Evolutionary conservation across 2,113 vertebrate species (phyloP).

Genomic region (Panthera tigris): DNA sequence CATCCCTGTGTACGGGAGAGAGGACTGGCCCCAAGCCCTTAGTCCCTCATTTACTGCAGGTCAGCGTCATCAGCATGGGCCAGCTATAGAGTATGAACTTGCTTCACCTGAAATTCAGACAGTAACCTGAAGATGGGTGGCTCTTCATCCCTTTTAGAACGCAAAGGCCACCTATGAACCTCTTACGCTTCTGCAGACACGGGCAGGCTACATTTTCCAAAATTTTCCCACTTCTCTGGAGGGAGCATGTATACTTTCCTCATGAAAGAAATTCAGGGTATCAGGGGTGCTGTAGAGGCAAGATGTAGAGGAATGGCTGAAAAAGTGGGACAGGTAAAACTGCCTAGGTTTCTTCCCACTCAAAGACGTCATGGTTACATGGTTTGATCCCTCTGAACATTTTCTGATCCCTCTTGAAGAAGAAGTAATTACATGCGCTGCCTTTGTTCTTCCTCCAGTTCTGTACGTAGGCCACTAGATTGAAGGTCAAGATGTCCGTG

Average conservation of each 20-base stretch:
- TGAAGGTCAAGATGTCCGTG: not conserved
- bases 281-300: not conserved
- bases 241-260: not conserved
- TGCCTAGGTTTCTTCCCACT: constrained; percentile 10
- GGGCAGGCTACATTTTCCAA: not conserved
- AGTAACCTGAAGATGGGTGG: not conserved
- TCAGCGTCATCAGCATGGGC: not conserved
- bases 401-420: not conserved
- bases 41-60: not conserved
- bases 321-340: not conserved
- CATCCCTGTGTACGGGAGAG: not conserved
- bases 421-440: constrained; percentile 21
- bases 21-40: not conserved
- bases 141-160: constrained; percentile 20
- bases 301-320: not conserved
- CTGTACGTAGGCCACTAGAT: not conserved
- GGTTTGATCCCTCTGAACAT: not conserved
- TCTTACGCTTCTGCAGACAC: not conserved
- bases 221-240: not conserved
- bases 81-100: not conserved
- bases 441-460: not conserved
- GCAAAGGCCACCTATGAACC: not conserved
- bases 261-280: not conserved
- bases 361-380: not conserved
- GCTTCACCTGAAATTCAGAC: constrained; percentile 39